Evolutionary conservation across 2,888 invertebrate genomes (phyloP).

Genomic region (Horisme vitalbata): DNA sequence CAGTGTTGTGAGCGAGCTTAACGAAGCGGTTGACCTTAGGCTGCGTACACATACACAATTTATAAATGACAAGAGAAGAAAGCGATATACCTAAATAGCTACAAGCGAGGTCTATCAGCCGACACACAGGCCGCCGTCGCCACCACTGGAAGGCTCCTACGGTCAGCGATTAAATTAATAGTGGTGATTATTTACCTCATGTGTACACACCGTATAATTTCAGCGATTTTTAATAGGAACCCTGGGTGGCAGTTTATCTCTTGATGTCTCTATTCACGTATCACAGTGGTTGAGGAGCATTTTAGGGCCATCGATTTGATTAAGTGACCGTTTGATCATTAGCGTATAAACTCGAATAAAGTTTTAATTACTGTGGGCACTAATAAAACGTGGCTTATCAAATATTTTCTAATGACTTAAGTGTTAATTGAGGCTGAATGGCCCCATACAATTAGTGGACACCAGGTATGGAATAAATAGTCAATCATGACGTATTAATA

Average conservation of each 20-base stretch:
- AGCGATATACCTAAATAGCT: slow-evolving; percentile 54
- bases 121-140: slow-evolving; percentile 46
- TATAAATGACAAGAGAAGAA: slow-evolving; percentile 58
- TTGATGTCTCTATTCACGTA: slow-evolving; percentile 56
- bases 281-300: slow-evolving; percentile 35
- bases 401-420: slow-evolving; percentile 49
- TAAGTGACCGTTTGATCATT: slow-evolving; percentile 39
- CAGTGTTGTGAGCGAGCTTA: slow-evolving; percentile 26
- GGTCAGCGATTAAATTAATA: slow-evolving; percentile 69
- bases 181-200: slow-evolving; percentile 63
- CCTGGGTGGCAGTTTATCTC: slow-evolving; percentile 63
- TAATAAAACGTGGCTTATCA: slow-evolving; percentile 47
- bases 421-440: slow-evolving; percentile 63
- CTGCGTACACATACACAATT: slow-evolving; percentile 32
- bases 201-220: slow-evolving; percentile 67
- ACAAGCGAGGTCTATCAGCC: slow-evolving; percentile 50
- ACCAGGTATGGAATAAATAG: slow-evolving; percentile 48
- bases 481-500: slow-evolving; percentile 56
- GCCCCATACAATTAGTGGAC: slow-evolving; percentile 39
- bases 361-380: slow-evolving; percentile 36
- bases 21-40: slow-evolving; percentile 48
- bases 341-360: slow-evolving; percentile 24
- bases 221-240: slow-evolving; percentile 63
- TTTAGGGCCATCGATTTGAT: slow-evolving; percentile 40
- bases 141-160: slow-evolving; percentile 47